Conservation (phyloP, 2,888 invertebrate genomes). For the Cheilosia scutellata region DNA sequence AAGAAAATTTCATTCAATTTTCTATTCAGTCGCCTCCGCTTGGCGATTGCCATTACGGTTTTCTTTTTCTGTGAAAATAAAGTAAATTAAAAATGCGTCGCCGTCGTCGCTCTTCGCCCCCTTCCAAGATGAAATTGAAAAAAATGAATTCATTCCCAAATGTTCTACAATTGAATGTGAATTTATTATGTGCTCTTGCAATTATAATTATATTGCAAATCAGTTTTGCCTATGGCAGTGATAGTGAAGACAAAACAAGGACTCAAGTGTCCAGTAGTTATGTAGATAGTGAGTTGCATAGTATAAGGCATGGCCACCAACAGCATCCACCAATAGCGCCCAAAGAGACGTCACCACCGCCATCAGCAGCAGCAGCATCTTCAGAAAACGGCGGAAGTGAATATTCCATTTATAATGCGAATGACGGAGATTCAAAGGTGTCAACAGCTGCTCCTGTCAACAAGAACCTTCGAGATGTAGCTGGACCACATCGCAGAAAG, state of each 20-base stretch:
- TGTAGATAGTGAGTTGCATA: conserved; percentile 60
- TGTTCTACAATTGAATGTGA: conserved; percentile 33
- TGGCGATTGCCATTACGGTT: conserved; percentile 30
- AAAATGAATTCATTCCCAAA: conserved; percentile 42
- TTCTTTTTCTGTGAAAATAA: conserved; percentile 7
- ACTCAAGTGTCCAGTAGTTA: conserved; percentile 51
- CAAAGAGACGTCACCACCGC: conserved; percentile 19
- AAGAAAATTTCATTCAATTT: conserved; percentile 50
- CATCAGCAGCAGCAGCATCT: conserved; percentile 7
- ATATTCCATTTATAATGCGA: conserved; percentile 21
- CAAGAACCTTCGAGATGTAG: conserved; percentile 34
- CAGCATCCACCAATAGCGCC: conserved; percentile 56
- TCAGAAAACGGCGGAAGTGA: conserved; percentile 38
- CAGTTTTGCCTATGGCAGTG: conserved; percentile 24
- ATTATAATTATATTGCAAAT: conserved; percentile 58
- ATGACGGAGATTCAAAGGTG: conserved; percentile 16
- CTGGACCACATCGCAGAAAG: conserved; percentile 51
- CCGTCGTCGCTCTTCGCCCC: conserved; percentile 42
- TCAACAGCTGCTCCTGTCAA: conserved; percentile 29
- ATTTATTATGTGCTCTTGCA: conserved; percentile 32
- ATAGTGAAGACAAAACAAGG: conserved; percentile 31
- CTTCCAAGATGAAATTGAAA: conserved; percentile 56
- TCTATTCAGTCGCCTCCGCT: conserved; percentile 37
- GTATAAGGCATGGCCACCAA: conserved; percentile 38
- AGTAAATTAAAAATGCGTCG: conserved; percentile 49